Base-by-base conservation (phyloP, 2,113 vertebrate genomes). In the Tachysurus vachellii region DNA sequence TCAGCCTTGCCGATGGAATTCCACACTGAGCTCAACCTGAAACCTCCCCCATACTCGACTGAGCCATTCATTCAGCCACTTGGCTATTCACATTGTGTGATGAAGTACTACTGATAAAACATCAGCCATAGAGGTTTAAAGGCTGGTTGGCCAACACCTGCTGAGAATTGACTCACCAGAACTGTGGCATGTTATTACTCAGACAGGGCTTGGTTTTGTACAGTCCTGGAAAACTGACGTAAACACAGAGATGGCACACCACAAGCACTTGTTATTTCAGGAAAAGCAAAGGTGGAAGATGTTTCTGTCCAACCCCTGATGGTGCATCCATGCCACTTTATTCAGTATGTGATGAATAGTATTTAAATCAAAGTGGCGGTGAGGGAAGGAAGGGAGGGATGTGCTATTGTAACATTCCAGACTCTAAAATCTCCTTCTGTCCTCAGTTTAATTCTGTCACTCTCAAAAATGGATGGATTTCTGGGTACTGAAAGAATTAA, bases 21-120 rank as follows among this genome's bases (percentile, higher is more conserved):
- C 89, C 88, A 90, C 86, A 82, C 86, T 31, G 80, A 86, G 62
- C 68, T 88, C 85, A 89, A 89, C 88, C 73, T 87, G 86, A 90
- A 89, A 90, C 88, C 85, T 3, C 16, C 31, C 62, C 66, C 4
- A 57, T 16, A 59, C 83, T 23, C 17, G 53, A 80, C 56, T 17
- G 44, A 64, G 28, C 11, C 79, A 47, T 21, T 79, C 11, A 76
- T 85, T 66, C 54, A 70, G 53, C 42, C 62, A 10, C 31, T 13
- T 42, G 28, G 47, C 44, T 79, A 6, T 61, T 42, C 16, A 56
- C 50, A 26, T 31, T 54, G 47, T 77, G 16, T 64, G 44, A 79
- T n/a, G 36, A 64, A 36, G 73, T 31, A 26, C 8, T 53, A 36
- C 26, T 50, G 79, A 56, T 56, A 75, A 70, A 82, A 62, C 84